Base-by-base conservation (phyloP, 2,888 invertebrate genomes). In the Liopterus haemorrhoidalis region DNA sequence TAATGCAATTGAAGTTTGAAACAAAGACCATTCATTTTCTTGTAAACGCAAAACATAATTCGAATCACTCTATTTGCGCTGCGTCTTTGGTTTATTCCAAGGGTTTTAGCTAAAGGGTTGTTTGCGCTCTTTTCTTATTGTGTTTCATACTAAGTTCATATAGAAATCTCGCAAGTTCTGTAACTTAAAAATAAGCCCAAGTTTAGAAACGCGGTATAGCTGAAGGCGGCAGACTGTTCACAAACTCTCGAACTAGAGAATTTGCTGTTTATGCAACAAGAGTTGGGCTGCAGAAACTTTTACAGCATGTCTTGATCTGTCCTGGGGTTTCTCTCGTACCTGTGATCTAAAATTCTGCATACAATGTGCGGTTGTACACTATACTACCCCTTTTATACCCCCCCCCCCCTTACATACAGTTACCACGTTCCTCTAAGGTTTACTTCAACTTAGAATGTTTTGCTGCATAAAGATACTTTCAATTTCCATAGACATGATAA, bases 301-400 rank as follows among this genome's bases (percentile, higher is more conserved):
- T 63, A 63, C 62, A 64, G 57, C 64, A 56, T 63, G 64, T 63
- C 62, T 56, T 54, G 56, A 57, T 63, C 55, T 63, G 62, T 63
- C 62, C 57, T 54, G 55, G 56, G 63, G 61, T 58, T 62, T 60
- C 61, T 57, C 58, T 60, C 58, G 59, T 20, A 61, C 61, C 61
- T 60, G 60, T 60, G 59, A 57, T 60, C 60, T 60, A 60, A 60
- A 61, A 61, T 62, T 61, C 60, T 59, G 57, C 59, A 61, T 57
- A 57, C 53, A 53, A 52, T 55, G 46, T 16, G n/a, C 6, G 8
- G 30, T 11, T 25, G 25, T 25, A 25, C 25, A n/a, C 2, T n/a
- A n/a, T n/a, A n/a, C n/a, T n/a, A n/a, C n/a, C n/a, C n/a, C n/a
- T n/a, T n/a, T n/a, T n/a, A n/a, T 22, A 28, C 28, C 28, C 12